Evolutionary conservation across 2,113 vertebrate genomes (phyloP).

Genomic region (Phylloscopus trochiloides): DNA sequence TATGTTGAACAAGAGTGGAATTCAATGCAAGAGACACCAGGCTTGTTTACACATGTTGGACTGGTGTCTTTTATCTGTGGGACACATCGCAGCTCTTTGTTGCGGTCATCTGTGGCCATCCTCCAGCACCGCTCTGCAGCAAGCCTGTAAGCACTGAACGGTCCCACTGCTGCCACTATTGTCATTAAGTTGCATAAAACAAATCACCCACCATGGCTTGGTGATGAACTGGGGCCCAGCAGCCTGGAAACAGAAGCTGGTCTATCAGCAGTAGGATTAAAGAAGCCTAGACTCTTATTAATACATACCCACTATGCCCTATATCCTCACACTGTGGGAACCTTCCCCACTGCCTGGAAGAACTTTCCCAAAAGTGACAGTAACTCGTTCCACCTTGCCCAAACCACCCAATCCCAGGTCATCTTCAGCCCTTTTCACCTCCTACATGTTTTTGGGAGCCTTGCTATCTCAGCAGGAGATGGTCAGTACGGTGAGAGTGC

Average conservation of each 20-base stretch:
- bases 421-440: neutral
- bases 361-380: neutral
- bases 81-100: neutral
- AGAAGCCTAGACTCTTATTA: neutral
- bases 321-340: neutral
- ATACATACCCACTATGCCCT: neutral
- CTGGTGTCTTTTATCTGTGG: slow-evolving; percentile 5
- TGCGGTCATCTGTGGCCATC: neutral
- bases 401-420: neutral
- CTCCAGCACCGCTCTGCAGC: neutral
- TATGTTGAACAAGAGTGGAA: slow-evolving; percentile 5
- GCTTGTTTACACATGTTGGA: slow-evolving; percentile 3
- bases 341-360: neutral
- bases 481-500: neutral
- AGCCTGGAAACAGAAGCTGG: neutral
- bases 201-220: neutral
- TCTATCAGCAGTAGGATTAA: neutral
- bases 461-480: neutral
- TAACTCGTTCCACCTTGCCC: neutral
- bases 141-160: neutral
- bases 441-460: neutral
- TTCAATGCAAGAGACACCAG: neutral
- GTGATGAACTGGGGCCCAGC: neutral
- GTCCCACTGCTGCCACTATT: neutral
- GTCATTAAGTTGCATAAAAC: neutral